Evolutionary conservation across 2,888 invertebrate species (phyloP), one percentile per base, ranked within the genome.

Genomic region (Cosmopolites sordidus): DNA sequence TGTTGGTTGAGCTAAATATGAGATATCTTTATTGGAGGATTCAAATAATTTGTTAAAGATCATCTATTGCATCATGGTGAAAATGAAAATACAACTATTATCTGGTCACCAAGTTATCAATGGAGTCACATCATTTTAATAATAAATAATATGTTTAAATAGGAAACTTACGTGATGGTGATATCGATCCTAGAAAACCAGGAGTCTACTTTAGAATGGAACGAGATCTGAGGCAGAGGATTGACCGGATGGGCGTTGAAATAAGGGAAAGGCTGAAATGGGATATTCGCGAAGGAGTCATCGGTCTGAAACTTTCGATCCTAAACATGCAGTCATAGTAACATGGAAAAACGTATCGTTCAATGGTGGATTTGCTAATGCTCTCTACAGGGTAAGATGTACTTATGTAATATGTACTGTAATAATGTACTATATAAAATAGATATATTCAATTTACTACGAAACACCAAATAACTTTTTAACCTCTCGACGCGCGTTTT

Each of bases 331-430:
- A 2, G 77, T 92, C 53, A 89, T 94, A 56, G 83, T 91, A 49
- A 97, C 97, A 0, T 98, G 97, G 98, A 92, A 92, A 73, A 96
- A 97, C 73, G 87, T 96, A 75, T 90, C 93, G 0, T 94, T 94
- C 71, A 83, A 89, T 67, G 93, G 93, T 46, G 93, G 93, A 61
- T 89, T 89, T 50, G 63, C 58, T 9, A 64, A 64, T 43, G 64
- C 65, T 18, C 27, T 64, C 6, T 66, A 58, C 43, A 46, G 60
- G 58, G 65, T 64, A 60, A 48, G 49, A n/a, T 12, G 27, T 27
- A 27, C 6, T 27, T 27, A 33, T n/a, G n/a, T 11, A 12, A 5
- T 14, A 38, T 38, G 4, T 12, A 12, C 5, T n/a, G 15, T 12
- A 38, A 38, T 27, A 6, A 27, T 27, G 9, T 6, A 5, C 5